Evolutionary conservation across 2,113 vertebrate species (phyloP), one percentile per base, ranked within the genome.

Genomic region (Heterotis niloticus): DNA sequence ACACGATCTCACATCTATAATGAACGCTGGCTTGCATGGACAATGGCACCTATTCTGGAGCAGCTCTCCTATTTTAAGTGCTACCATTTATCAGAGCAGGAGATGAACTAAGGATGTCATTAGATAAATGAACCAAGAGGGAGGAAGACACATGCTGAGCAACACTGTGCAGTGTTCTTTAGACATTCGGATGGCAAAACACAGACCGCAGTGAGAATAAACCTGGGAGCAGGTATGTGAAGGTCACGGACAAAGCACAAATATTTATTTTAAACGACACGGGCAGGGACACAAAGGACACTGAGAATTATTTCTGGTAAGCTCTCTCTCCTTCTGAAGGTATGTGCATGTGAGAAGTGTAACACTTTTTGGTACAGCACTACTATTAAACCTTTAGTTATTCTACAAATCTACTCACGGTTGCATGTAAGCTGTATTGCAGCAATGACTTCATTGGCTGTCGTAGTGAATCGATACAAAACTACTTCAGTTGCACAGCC

Each of bases 251-350:
- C 84, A 86, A 88, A 91, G 87, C 88, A 90, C 89, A 91, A 91
- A 93, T 91, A 92, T 90, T 90, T 89, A 82, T 90, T 90, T 81
- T 83, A 84, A 86, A 85, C 81, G 83, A 82, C 87, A 91, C 86
- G 90, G 91, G 91, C 90, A 91, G 81, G 83, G 77, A 83, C 91
- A 92, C 90, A 91, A 91, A 91, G 78, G 86, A 78, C 81, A 78
- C 77, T 78, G 54, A 81, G 79, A 82, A 79, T 65, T 5, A 64
- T 78, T 83, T 83, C 76, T 59, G 72, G 81, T 84, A 83, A 78
- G 13, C 60, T 57, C 77, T 86, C 90, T 85, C 85, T 86, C 87
- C 81, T 78, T 77, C 52, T 34, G 17, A 64, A 59, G 78, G 60
- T 13, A 20, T 20, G 14, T 20, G n/a, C n/a, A 44, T 44, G 7